These are phyloP conservation scores for Nansenia antarctica DNA, from an alignment of 2,113 vertebrate genomes.

Conservation along the genomic window DNA sequence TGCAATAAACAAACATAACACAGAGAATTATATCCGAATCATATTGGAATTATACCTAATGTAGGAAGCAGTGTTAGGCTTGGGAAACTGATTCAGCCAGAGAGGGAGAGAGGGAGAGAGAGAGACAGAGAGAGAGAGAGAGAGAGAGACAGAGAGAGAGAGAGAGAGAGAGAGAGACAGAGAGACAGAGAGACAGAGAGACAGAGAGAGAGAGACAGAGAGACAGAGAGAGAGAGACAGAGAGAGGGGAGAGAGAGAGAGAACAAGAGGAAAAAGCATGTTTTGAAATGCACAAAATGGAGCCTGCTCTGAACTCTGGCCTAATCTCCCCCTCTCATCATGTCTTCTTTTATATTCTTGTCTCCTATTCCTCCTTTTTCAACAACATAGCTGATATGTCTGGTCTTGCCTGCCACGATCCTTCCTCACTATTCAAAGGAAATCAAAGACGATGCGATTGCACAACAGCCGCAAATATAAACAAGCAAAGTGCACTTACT, in stretches of 20 bases:
- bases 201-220: constrained; percentile 7
- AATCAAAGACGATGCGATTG: constrained; percentile 78
- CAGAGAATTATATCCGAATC: too few species aligned
- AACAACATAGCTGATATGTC: constrained; percentile 77
- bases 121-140: too few species aligned
- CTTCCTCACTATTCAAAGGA: constrained; percentile 58
- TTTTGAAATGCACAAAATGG: constrained; percentile 68
- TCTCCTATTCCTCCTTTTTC: constrained; percentile 69
- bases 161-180: constrained; percentile 7
- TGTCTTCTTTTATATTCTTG: constrained; percentile 70
- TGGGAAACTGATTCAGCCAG: too few species aligned
- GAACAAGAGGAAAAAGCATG: constrained; percentile 40
- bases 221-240: background rate
- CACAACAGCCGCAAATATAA: constrained; percentile 70
- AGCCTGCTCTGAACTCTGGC: constrained; percentile 54
- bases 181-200: background rate
- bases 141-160: too few species aligned
- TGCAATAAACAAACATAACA: too few species aligned
- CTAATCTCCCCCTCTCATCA: constrained; percentile 61
- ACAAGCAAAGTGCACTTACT: constrained; percentile 54
- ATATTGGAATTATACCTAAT: too few species aligned
- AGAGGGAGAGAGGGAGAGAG: too few species aligned
- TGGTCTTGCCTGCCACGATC: constrained; percentile 79
- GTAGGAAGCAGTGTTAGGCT: too few species aligned
- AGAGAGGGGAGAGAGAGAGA: background rate